A percentile compares a stretch with the other conserved stretches of the same genome.
phyloP scores from a whole-genome alignment of 92 coral and sea anemone species.

The Porites rus region DNA sequence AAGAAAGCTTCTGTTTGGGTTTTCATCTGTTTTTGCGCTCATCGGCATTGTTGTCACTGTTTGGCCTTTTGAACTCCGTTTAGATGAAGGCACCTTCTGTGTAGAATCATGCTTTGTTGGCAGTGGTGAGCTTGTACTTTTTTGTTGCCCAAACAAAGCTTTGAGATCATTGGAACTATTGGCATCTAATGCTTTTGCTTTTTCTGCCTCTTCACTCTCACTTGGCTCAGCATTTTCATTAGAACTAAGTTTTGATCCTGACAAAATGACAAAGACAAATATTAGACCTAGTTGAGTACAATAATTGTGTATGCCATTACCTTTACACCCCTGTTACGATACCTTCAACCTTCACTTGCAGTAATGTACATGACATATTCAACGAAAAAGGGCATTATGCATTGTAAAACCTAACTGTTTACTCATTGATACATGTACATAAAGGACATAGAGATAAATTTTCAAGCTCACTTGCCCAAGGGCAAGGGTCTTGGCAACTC shows the following conservation, averaged over 20 bases:
- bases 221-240: not conserved
- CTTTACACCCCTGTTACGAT: too few relatives aligned
- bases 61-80: constrained; percentile 1
- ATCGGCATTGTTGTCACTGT: not conserved
- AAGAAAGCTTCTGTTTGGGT: constrained; percentile 2
- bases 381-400: not conserved
- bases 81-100: not conserved
- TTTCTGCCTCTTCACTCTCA: not conserved
- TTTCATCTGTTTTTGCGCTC: not conserved
- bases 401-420: too few relatives aligned
- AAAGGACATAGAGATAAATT: too few relatives aligned
- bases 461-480: too few relatives aligned
- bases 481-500: too few relatives aligned
- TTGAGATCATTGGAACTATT: constrained; percentile 21
- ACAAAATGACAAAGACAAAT: not conserved
- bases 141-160: not conserved
- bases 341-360: too few relatives aligned
- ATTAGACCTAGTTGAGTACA: too few relatives aligned
- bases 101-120: not conserved
- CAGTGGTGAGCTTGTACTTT: not conserved
- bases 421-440: too few relatives aligned
- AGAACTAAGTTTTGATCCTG: not conserved
- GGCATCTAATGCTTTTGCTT: constrained; percentile 1
- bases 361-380: not conserved
- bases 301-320: too few relatives aligned